A percentile compares a stretch with the other conserved stretches of the same genome.
These are phyloP conservation scores for Apodemia zela DNA, from an alignment of 2,888 invertebrate species.

Conservation along the genomic window DNA sequence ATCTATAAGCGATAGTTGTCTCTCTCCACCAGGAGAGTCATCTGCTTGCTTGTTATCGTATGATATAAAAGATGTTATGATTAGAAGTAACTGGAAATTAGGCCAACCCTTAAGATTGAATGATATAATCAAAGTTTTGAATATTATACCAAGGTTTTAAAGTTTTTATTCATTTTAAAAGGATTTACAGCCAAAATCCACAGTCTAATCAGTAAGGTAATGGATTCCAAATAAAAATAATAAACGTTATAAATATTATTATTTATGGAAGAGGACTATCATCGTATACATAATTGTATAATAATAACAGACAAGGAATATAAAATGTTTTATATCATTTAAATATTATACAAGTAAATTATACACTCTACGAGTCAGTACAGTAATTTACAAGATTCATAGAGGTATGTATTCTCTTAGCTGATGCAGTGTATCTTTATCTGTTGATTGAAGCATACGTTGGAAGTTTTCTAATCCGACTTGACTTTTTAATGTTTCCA, in stretches of 20 bases:
- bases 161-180: no score
- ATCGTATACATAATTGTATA: constrained; percentile 12
- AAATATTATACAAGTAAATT: constrained; percentile 4
- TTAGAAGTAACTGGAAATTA: no score
- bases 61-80: no score
- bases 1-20: no score
- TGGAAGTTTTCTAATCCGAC: constrained; percentile 89
- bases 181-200: no score
- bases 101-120: no score
- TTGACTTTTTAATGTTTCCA: constrained; percentile 85
- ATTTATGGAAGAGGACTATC: neutral
- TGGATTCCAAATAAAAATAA: neutral
- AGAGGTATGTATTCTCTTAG: constrained; percentile 82
- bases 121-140: no score
- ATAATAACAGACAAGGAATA: constrained; percentile 17
- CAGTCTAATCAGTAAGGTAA: neutral
- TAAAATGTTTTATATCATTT: constrained; percentile 11
- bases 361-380: neutral
- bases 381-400: constrained; percentile 36
- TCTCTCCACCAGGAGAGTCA: no score
- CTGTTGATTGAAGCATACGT: constrained; percentile 86
- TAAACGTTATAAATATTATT: neutral
- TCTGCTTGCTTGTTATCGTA: no score
- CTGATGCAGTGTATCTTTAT: constrained; percentile 86
- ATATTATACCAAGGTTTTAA: no score